These are phyloP conservation scores for Stichodactyla helianthus DNA, from an alignment of 64 coral and sea anemone genomes.

Conservation along the genomic window DNA sequence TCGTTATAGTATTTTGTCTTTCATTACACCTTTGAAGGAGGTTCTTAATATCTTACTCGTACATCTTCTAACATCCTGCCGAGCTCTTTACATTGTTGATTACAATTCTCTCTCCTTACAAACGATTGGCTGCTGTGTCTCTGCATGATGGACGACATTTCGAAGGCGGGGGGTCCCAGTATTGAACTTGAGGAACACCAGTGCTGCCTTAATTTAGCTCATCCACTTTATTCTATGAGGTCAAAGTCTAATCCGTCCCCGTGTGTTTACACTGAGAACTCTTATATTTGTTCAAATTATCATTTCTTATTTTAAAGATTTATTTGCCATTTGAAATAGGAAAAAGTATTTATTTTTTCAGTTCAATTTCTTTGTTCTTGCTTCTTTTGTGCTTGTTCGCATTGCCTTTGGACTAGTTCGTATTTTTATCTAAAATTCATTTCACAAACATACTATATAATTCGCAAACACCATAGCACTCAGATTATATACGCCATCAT, in stretches of 20 bases:
- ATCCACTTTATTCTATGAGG: not conserved
- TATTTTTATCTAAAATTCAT: too few relatives aligned
- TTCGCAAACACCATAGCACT: too few relatives aligned
- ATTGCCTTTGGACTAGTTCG: too few relatives aligned
- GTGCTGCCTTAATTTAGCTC: not conserved
- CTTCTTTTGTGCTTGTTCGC: too few relatives aligned
- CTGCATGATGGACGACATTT: not conserved
- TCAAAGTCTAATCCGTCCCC: not conserved
- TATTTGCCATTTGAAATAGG: too few relatives aligned
- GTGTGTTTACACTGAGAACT: too few relatives aligned
- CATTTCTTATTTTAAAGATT: too few relatives aligned
- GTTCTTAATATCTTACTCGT: not conserved
- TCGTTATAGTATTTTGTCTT: not conserved
- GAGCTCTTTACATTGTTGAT: not conserved
- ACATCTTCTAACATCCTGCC: not conserved
- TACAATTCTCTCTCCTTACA: not conserved
- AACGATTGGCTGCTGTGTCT: not conserved
- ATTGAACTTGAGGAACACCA: not conserved
- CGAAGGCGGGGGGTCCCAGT: not conserved
- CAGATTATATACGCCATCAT: too few relatives aligned
- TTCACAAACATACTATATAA: too few relatives aligned
- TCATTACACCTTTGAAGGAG: not conserved
- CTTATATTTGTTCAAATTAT: not conserved
- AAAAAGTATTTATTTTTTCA: too few relatives aligned
- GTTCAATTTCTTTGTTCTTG: too few relatives aligned